Conservation (phyloP, 2,113 vertebrate genomes). For the Rhinichthys klamathensis region DNA sequence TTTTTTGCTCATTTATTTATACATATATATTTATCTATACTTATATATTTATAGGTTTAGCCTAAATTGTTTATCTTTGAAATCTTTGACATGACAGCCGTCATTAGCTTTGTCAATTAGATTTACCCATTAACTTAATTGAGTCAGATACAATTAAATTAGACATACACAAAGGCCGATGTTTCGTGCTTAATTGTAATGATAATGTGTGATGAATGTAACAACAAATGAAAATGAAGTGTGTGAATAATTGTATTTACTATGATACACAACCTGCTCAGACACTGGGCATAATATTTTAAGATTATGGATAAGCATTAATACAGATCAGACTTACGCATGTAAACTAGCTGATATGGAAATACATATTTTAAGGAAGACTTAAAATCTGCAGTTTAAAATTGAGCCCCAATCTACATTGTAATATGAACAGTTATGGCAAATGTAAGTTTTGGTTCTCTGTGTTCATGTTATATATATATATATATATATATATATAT, state of each 20-base stretch:
- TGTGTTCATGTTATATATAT: no score
- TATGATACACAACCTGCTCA: background rate
- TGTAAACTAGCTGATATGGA: background rate
- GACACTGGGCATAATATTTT: background rate
- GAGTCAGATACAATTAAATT: background rate
- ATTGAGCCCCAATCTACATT: background rate
- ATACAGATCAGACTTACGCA: background rate
- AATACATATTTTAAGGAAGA: background rate
- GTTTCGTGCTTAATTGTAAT: background rate
- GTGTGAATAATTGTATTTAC: background rate
- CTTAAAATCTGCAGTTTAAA: no score
- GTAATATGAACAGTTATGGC: no score
- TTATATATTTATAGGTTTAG: background rate
- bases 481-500: background rate
- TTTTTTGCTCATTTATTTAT: background rate
- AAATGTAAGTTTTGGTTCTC: no score
- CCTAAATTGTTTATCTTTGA: background rate
- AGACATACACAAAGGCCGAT: background rate
- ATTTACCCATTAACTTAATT: background rate
- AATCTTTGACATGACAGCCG: background rate
- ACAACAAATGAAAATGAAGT: background rate
- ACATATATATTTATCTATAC: no score
- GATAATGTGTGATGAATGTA: background rate
- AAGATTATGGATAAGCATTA: background rate
- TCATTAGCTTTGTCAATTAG: background rate